phyloP scores from a whole-genome alignment of 2,113 vertebrate genomes.

The Dromaius novaehollandiae region DNA sequence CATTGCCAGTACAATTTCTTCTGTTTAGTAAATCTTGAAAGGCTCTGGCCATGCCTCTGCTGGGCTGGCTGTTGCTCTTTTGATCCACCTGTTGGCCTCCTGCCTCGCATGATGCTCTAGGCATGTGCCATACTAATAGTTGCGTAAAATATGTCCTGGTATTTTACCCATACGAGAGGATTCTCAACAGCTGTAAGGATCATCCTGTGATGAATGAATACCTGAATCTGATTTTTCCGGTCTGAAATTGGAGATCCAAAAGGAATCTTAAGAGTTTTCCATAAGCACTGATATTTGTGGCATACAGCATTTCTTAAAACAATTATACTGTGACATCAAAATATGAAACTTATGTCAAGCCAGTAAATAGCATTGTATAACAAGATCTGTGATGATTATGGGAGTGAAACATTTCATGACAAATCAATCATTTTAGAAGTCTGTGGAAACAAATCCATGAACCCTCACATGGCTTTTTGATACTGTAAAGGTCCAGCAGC shows the following conservation, averaged over 20 bases:
- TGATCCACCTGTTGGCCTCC: constrained; percentile 21
- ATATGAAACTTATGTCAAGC: neutral
- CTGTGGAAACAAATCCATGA: neutral
- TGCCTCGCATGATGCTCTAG: neutral
- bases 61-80: neutral
- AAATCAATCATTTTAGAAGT: neutral
- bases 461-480: neutral
- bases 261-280: neutral
- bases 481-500: neutral
- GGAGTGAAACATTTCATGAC: neutral
- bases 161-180: neutral
- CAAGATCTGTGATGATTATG: neutral
- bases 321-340: neutral
- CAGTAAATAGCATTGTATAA: neutral
- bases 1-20: constrained; percentile 2
- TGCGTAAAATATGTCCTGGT: constrained; percentile 7
- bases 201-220: neutral
- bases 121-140: neutral
- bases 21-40: constrained; percentile 15
- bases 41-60: neutral
- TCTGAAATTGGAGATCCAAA: neutral
- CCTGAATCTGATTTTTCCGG: neutral
- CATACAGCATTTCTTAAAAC: neutral
- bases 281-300: neutral
- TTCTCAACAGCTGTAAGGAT: neutral